A percentile compares a stretch with the other conserved stretches of the same genome.
Evolutionary conservation across 2,888 invertebrate species (phyloP).

Genomic region (Crematogaster levior): DNA sequence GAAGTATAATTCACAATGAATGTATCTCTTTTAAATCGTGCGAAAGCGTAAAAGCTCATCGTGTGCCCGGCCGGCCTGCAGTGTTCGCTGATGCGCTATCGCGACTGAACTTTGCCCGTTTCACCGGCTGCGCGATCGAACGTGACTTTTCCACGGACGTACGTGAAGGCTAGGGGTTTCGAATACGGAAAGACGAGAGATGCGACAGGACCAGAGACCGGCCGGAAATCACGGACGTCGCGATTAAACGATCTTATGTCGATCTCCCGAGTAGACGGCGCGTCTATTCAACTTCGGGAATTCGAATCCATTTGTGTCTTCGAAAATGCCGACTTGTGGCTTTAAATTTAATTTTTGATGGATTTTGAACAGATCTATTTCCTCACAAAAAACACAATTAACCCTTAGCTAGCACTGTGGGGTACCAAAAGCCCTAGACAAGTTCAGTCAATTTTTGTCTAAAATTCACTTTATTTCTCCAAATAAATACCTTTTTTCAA

Average conservation of each 20-base stretch:
- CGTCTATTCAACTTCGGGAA: conserved; percentile 38
- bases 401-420: too few species aligned
- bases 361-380: background rate
- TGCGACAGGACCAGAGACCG: background rate
- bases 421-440: too few species aligned
- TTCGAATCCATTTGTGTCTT: conserved; percentile 20
- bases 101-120: conserved; percentile 72
- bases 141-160: conserved; percentile 75
- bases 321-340: conserved; percentile 17
- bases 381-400: background rate
- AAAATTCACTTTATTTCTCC: too few species aligned
- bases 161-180: conserved; percentile 32
- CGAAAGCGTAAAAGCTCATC: conserved; percentile 81
- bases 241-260: conserved; percentile 64
- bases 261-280: conserved; percentile 24
- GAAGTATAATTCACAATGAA: conserved; percentile 81
- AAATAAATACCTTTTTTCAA: too few species aligned
- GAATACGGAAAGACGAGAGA: conserved; percentile 35
- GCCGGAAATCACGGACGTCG: conserved; percentile 1
- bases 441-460: too few species aligned
- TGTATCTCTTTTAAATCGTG: conserved; percentile 81
- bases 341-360: conserved; percentile 11
- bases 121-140: conserved; percentile 68
- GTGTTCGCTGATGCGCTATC: conserved; percentile 67
- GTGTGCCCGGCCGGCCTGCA: conserved; percentile 54